Base-by-base conservation (phyloP, 2,888 invertebrate genomes). In the Copidosoma aretas region DNA sequence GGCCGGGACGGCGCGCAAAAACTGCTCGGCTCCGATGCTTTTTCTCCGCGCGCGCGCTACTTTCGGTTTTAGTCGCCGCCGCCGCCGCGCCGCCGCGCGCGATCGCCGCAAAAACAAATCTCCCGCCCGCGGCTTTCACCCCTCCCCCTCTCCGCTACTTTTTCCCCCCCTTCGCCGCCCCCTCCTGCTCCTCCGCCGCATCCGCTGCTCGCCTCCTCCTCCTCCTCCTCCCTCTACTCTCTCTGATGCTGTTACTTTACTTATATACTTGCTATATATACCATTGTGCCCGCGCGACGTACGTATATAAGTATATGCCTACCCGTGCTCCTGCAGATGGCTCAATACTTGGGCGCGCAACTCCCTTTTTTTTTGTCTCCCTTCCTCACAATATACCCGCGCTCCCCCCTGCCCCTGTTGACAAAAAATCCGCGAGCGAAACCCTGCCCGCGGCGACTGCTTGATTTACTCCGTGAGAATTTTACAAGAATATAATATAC, bases 101-200 rank as follows among this genome's bases (percentile, higher is more conserved):
- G 52, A 52, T n/a, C 25, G 54, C 60, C 49, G 68, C 54, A 71
- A 71, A 71, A 71, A 71, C 71, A 60, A 71, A 71, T 68, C 71
- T 71, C 68, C 71, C 71, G 71, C 71, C 64, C 61, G 68, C 54
- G 51, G 70, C 58, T 57, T 68, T 58, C 66, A 60, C 67, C 25
- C 58, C 24, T 59, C 25, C 67, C 49, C 58, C 22, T 57, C 54
- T 17, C 64, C 62, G 21, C 53, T 15, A 46, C 54, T 46, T 14
- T 67, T 52, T 53, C 5, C 63, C 54, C 61, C 60, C 22, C 57
- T 58, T 41, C 41, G 14, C 39, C 61, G 61, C 62, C 21, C 15
- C 41, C 53, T 15, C 59, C 12, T 54, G 14, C 41, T 53, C 32
- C 32, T 5, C 32, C 32, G 3, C 32, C 32, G 32, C 32, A 32